A percentile compares a stretch with the other conserved stretches of the same genome.
Evolutionary conservation across 1,140 invertebrate species (phyloP).

Genomic region (Microvelia longipes): DNA sequence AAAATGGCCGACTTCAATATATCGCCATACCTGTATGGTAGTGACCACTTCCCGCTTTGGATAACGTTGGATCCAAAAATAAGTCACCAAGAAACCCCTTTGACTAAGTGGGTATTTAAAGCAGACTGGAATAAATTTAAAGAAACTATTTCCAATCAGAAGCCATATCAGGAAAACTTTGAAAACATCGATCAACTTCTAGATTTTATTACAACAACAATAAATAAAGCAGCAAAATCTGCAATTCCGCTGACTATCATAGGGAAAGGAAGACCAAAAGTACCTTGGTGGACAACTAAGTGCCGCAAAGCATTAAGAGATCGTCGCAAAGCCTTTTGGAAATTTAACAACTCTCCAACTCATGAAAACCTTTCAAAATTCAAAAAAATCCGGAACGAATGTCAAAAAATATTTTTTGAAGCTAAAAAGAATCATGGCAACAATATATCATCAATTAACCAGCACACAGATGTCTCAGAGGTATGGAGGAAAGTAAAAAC

Average conservation of each 20-base stretch:
- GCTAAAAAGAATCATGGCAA: not conserved
- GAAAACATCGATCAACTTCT: not conserved
- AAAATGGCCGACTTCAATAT: not conserved
- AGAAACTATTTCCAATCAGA: not conserved
- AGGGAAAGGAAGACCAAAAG: not conserved
- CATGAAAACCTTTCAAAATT: not conserved
- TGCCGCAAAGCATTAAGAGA: not conserved
- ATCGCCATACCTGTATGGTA: not conserved
- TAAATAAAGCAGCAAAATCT: not conserved
- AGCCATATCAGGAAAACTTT: not conserved
- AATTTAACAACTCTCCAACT: not conserved
- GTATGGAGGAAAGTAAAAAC: not conserved
- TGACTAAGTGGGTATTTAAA: not conserved
- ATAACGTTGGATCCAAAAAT: not conserved
- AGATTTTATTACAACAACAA: not conserved
- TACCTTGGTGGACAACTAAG: not conserved
- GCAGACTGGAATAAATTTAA: not conserved
- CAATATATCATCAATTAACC: not conserved
- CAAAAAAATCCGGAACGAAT: not conserved
- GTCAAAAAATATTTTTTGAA: not conserved
- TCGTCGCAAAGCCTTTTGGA: not conserved
- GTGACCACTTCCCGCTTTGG: not conserved
- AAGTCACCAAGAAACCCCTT: not conserved
- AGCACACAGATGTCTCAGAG: not conserved
- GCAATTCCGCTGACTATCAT: not conserved